phyloP scores from a whole-genome alignment of 2,797 vertebrate species.

The Sebastolobus altivelis region DNA sequence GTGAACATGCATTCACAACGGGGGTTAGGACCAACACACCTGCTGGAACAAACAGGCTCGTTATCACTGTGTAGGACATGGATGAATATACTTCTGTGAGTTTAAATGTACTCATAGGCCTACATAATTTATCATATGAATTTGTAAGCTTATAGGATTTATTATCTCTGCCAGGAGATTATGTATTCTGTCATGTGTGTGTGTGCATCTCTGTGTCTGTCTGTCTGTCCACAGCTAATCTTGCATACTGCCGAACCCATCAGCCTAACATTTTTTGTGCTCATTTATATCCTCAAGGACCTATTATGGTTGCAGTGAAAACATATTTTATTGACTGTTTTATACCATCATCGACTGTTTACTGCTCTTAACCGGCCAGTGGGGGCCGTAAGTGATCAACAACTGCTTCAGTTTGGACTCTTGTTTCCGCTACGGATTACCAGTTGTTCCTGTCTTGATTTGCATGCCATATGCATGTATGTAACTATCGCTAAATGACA shows the following conservation, averaged over 20 bases:
- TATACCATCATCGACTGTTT: neutral
- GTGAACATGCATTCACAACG: slow-evolving; percentile 2
- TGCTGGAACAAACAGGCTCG: neutral
- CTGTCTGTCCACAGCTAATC: neutral
- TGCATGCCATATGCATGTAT: neutral
- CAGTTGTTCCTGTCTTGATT: too few species aligned
- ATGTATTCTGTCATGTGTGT: neutral
- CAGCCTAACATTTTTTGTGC: neutral
- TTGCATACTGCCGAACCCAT: neutral
- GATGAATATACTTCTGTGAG: too few species aligned
- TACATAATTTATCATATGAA: neutral
- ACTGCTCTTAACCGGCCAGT: neutral
- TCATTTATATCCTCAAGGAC: neutral
- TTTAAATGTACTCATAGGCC: neutral
- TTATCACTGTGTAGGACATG: neutral
- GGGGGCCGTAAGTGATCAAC: too few species aligned
- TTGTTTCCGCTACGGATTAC: too few species aligned
- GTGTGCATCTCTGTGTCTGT: neutral
- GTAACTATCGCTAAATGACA: too few species aligned
- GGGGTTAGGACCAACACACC: neutral
- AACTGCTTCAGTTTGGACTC: neutral
- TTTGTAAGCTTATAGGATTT: neutral
- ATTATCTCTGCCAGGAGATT: neutral
- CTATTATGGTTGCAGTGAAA: neutral
- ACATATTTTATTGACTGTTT: neutral